Percentiles rank a stretch among this genome's conserved stretches.
phyloP scores from a whole-genome alignment of 2,113 vertebrate species.

The Phocoena sinus region DNA sequence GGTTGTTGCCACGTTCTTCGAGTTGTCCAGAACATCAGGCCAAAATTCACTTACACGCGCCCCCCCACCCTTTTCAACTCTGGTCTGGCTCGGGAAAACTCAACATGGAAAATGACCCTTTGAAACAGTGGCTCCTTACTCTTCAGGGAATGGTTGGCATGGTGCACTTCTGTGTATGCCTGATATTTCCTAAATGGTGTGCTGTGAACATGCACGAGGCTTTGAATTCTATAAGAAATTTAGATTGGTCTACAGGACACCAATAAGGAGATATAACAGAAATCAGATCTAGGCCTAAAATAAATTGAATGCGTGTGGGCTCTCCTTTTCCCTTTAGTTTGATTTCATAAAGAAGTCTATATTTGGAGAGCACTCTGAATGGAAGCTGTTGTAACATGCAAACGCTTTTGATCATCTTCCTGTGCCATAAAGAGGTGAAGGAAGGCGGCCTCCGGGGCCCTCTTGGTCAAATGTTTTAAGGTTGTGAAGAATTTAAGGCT shows the following conservation, averaged over 20 bases:
- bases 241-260: not conserved
- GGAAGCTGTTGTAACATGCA: not conserved
- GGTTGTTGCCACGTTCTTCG: not conserved
- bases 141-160: not conserved
- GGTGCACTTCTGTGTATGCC: not conserved
- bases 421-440: not conserved
- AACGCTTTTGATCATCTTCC: not conserved
- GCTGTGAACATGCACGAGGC: not conserved
- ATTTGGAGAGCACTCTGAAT: not conserved
- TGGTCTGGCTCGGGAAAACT: not conserved
- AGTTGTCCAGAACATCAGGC: not conserved
- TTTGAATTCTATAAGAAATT: conserved; percentile 14
- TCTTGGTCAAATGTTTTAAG: not conserved
- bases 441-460: not conserved
- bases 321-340: conserved; percentile 22
- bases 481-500: not conserved
- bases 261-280: not conserved
- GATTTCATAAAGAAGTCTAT: not conserved
- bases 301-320: not conserved
- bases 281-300: conserved; percentile 27
- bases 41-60: not conserved
- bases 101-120: not conserved
- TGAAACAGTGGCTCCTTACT: not conserved
- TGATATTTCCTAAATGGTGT: not conserved
- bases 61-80: not conserved